Percentiles rank a stretch among this genome's conserved stretches.
These are phyloP conservation scores for Blastobasis lacticolella DNA, from an alignment of 2,888 invertebrate species.

Conservation along the genomic window DNA sequence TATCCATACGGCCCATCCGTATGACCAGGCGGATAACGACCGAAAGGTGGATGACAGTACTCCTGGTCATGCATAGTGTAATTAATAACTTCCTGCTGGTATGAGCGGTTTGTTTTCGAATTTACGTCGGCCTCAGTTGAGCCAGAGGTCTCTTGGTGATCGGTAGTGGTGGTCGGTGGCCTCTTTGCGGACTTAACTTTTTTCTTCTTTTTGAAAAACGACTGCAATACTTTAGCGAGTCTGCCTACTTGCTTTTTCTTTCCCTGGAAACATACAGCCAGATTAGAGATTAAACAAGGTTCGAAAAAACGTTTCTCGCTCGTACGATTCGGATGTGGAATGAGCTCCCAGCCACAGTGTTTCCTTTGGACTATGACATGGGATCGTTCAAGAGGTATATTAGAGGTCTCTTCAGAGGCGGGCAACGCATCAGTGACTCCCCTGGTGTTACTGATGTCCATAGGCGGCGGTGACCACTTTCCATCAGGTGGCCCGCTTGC, in stretches of 20 bases:
- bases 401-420: no score
- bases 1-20: slow-evolving; percentile 5
- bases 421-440: no score
- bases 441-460: no score
- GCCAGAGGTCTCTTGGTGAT: slow-evolving; percentile 29
- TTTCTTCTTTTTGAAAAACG: slow-evolving; percentile 46
- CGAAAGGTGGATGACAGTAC: slow-evolving; percentile 34
- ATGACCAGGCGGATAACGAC: slow-evolving; percentile 15
- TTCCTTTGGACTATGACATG: no score
- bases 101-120: slow-evolving; percentile 25
- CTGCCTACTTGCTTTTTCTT: slow-evolving; percentile 24
- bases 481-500: no score
- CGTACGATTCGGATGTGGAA: no score
- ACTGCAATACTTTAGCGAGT: slow-evolving; percentile 37
- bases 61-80: slow-evolving; percentile 49
- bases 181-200: slow-evolving; percentile 19
- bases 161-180: slow-evolving; percentile 43
- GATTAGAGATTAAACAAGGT: slow-evolving; percentile 13
- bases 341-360: no score
- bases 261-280: slow-evolving; percentile 22
- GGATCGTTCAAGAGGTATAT: no score
- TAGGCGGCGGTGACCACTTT: no score
- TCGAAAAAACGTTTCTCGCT: no score
- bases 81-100: slow-evolving; percentile 42
- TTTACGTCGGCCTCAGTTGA: slow-evolving; percentile 30